Conservation (phyloP, 2,113 vertebrate species). For the Eonycteris spelaea region DNA sequence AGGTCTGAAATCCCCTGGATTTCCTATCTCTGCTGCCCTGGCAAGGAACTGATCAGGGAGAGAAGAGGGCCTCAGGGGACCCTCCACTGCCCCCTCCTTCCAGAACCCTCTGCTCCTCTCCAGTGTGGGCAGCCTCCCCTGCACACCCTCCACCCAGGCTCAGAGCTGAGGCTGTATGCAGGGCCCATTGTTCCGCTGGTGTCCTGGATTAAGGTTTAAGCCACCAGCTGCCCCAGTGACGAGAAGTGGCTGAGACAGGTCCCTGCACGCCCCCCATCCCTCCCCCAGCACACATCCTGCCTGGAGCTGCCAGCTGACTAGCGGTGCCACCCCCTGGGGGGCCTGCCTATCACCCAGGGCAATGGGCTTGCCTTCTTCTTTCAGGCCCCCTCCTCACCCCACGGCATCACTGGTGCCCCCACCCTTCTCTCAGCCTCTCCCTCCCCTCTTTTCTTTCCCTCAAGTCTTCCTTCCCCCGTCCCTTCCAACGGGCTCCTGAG, state of each 20-base stretch:
- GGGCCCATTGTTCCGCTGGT: constrained; percentile 64
- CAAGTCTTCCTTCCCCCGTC: not conserved
- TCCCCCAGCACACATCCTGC: constrained; percentile 58
- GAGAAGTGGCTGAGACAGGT: constrained; percentile 74
- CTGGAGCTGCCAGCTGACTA: constrained; percentile 53
- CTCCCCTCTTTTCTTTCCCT: constrained; percentile 17
- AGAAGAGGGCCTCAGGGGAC: not conserved
- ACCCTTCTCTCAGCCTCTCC: constrained; percentile 43
- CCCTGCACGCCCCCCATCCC: constrained; percentile 56
- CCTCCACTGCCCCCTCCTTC: not conserved
- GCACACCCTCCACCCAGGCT: not conserved
- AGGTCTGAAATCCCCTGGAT: constrained; percentile 19
- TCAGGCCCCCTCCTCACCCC: not conserved
- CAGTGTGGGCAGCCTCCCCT: not conserved
- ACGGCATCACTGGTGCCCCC: not conserved
- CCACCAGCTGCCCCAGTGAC: constrained; percentile 75
- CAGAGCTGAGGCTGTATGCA: constrained; percentile 37
- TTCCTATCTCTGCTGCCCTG: constrained; percentile 40
- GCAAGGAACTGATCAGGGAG: not conserved
- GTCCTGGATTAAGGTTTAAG: constrained; percentile 77
- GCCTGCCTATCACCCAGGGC: not conserved
- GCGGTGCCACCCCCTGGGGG: constrained; percentile 27
- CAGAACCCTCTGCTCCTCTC: not conserved
- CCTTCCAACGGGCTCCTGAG: not conserved
- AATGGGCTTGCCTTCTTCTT: not conserved